Evolutionary conservation across 1,140 invertebrate genomes (phyloP).

Genomic region (Leptinotarsa undecemlineata): DNA sequence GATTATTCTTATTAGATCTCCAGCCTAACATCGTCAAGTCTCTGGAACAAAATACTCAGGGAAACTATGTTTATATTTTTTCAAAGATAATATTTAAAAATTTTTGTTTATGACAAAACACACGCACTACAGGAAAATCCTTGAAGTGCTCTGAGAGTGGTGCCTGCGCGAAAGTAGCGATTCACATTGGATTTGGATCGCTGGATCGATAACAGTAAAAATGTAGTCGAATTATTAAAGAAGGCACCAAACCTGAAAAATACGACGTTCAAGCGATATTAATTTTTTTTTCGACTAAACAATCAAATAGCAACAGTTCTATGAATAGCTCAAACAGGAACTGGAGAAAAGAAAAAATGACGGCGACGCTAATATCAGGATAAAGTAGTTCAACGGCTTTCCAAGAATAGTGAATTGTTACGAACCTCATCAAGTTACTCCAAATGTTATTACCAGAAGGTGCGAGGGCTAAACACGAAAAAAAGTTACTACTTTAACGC

Average conservation of each 20-base stretch:
- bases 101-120: too few species aligned
- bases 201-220: background rate
- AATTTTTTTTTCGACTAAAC: background rate
- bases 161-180: too few species aligned
- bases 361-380: background rate
- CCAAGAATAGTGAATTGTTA: slow-evolving; percentile 14
- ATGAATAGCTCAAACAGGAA: background rate
- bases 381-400: background rate
- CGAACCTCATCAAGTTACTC: background rate
- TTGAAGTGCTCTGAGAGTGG: too few species aligned
- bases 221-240: background rate
- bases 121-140: too few species aligned
- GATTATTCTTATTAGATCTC: too few species aligned
- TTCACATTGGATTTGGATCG: too few species aligned
- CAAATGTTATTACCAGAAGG: background rate
- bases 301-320: background rate
- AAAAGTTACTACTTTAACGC: background rate
- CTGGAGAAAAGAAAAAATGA: background rate
- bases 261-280: background rate
- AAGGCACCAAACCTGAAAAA: background rate
- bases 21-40: too few species aligned
- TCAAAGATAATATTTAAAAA: too few species aligned
- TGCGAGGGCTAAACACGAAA: background rate
- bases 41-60: too few species aligned
- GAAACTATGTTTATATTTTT: too few species aligned